Percentiles rank a stretch among this genome's conserved stretches.
Evolutionary conservation across 2,888 invertebrate species (phyloP).

Genomic region (Drosophila neotestacea): DNA sequence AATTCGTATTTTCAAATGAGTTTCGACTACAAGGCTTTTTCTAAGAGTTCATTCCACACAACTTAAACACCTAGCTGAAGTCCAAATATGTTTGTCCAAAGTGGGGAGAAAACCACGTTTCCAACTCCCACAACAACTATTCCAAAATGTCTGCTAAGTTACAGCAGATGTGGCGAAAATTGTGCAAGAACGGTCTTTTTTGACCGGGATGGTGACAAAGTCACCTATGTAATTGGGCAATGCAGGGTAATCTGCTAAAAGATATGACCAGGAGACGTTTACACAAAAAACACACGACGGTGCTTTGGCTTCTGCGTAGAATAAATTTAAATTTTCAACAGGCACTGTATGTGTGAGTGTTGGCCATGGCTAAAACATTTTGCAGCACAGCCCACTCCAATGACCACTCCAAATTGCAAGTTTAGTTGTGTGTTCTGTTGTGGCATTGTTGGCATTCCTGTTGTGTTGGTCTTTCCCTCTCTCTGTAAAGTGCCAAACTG

Average conservation of each 20-base stretch:
- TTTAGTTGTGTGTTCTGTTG: constrained; percentile 22
- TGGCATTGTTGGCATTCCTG: constrained; percentile 41
- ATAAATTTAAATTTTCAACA: constrained; percentile 75
- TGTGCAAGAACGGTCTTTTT: constrained; percentile 21
- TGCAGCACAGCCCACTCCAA: constrained; percentile 33
- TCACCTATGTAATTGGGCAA: constrained; percentile 59
- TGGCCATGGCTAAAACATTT: constrained; percentile 54
- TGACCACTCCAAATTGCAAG: constrained; percentile 9
- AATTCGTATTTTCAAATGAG: constrained; percentile 1
- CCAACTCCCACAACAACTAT: constrained; percentile 17
- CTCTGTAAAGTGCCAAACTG: constrained; percentile 65
- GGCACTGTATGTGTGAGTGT: not conserved
- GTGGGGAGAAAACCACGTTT: not conserved
- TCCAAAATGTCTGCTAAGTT: constrained; percentile 42
- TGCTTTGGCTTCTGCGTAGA: constrained; percentile 56
- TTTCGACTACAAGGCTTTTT: not conserved
- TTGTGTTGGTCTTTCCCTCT: constrained; percentile 5
- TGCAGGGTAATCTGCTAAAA: constrained; percentile 44
- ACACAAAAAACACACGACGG: constrained; percentile 52
- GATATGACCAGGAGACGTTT: constrained; percentile 32
- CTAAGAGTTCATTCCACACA: not conserved
- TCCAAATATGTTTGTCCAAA: constrained; percentile 11
- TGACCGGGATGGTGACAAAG: constrained; percentile 47
- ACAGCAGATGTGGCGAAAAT: constrained; percentile 61
- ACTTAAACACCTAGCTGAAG: not conserved